phyloP scores from a whole-genome alignment of 2,113 vertebrate species.

The Salvator merianae region DNA sequence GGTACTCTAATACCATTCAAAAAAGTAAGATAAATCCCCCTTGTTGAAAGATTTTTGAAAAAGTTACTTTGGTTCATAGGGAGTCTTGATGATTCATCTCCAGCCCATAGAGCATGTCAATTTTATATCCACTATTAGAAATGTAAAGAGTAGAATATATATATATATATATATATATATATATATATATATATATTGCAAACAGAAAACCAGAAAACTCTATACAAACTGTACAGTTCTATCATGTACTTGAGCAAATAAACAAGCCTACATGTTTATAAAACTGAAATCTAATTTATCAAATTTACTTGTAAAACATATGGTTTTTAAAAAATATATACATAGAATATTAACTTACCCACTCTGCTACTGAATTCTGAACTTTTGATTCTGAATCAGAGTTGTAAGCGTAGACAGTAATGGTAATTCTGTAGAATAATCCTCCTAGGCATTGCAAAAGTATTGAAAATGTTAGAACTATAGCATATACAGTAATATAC shows the following conservation, averaged over 20 bases:
- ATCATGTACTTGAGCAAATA: background rate
- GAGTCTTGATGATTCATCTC: no score
- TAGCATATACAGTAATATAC: background rate
- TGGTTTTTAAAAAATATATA: background rate
- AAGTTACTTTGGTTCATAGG: no score
- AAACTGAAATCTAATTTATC: background rate
- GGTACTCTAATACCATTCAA: no score
- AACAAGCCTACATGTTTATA: background rate
- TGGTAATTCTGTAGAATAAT: constrained; percentile 82
- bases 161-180: no score
- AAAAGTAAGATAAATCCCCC: no score
- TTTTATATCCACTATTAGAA: no score
- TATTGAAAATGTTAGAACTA: constrained; percentile 48
- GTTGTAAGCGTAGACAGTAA: constrained; percentile 73
- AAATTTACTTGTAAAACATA: background rate
- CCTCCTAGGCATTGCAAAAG: constrained; percentile 80
- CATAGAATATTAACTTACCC: constrained; percentile 79
- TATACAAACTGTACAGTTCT: no score
- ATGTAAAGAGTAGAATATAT: no score
- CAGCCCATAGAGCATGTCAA: no score
- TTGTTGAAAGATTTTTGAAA: no score
- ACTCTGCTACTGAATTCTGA: constrained; percentile 74
- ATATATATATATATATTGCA: no score
- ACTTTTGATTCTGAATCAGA: constrained; percentile 62
- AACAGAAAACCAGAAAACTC: no score